Conservation (phyloP, 1,140 invertebrate genomes). For the Thereuonema tuberculata region DNA sequence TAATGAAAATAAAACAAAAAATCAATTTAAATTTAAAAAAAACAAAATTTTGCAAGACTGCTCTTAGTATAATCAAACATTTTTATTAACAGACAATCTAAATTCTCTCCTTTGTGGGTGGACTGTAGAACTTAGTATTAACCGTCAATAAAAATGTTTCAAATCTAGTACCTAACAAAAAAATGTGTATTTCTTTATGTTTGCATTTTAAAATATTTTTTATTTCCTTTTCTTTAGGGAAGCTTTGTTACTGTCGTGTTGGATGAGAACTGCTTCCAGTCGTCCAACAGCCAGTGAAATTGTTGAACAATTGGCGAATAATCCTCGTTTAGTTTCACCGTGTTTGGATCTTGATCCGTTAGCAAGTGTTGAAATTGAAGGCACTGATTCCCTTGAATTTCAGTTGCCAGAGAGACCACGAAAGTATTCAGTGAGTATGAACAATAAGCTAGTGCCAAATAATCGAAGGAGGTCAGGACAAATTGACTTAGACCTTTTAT, state of each 20-base stretch:
- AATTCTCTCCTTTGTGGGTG: no score
- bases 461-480: not conserved
- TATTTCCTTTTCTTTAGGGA: slow-evolving; percentile 38
- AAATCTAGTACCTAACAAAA: no score
- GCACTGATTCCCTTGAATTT: slow-evolving; percentile 42
- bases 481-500: not conserved
- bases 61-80: no score
- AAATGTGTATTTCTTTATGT: no score
- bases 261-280: slow-evolving; percentile 50
- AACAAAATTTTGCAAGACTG: no score
- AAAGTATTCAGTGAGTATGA: slow-evolving; percentile 14
- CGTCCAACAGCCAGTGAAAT: slow-evolving; percentile 60
- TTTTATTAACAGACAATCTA: no score
- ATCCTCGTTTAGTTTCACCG: slow-evolving; percentile 58
- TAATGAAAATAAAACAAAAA: no score
- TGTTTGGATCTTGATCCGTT: slow-evolving; percentile 62
- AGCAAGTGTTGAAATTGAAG: slow-evolving; percentile 49
- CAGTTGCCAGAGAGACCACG: slow-evolving; percentile 27
- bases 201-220: no score
- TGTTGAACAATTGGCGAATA: slow-evolving; percentile 59
- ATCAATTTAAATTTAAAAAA: no score
- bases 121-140: no score
- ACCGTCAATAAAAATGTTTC: no score
- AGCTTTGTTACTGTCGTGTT: slow-evolving; percentile 57
- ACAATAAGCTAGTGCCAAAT: not conserved